Conservation (phyloP, 37 sponge, comb jelly and placozoan genomes). For the Hexactinellida sp. region DNA sequence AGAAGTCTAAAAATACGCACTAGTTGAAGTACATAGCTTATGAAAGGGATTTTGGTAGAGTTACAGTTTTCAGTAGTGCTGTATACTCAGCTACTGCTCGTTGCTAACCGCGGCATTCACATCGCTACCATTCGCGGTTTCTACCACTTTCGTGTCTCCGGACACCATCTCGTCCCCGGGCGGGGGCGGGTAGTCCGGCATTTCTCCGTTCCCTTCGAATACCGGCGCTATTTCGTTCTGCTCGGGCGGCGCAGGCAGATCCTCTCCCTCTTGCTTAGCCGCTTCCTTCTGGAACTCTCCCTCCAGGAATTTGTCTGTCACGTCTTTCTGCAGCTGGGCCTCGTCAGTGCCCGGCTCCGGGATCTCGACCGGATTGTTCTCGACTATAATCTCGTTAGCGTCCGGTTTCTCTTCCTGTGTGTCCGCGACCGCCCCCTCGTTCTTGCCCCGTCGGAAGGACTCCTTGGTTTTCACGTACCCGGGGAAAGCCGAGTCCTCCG, state of each 20-base stretch:
- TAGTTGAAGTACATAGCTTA: constrained; percentile 17
- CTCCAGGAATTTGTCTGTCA: background rate
- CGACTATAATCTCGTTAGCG: background rate
- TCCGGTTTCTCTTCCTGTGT: background rate
- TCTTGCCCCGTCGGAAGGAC: background rate
- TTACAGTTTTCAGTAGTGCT: background rate
- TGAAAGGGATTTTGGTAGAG: constrained; percentile 17
- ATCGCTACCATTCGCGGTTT: background rate
- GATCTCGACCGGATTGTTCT: constrained; percentile 3
- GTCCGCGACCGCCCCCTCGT: background rate
- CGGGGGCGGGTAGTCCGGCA: background rate
- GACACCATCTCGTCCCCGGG: background rate
- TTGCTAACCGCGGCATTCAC: background rate
- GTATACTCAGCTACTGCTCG: background rate
- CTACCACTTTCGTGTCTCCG: background rate
- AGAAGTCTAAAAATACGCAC: constrained; percentile 17
- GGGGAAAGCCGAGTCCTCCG: background rate
- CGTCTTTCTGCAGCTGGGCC: background rate
- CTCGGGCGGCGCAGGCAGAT: background rate
- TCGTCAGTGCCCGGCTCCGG: background rate
- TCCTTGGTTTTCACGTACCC: background rate
- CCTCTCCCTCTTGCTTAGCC: background rate
- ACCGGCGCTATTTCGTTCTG: background rate
- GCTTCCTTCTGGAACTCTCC: background rate
- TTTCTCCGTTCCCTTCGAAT: background rate